These are phyloP conservation scores for Drosophila kanapiae DNA, from an alignment of 1,140 invertebrate genomes.

Conservation along the genomic window DNA sequence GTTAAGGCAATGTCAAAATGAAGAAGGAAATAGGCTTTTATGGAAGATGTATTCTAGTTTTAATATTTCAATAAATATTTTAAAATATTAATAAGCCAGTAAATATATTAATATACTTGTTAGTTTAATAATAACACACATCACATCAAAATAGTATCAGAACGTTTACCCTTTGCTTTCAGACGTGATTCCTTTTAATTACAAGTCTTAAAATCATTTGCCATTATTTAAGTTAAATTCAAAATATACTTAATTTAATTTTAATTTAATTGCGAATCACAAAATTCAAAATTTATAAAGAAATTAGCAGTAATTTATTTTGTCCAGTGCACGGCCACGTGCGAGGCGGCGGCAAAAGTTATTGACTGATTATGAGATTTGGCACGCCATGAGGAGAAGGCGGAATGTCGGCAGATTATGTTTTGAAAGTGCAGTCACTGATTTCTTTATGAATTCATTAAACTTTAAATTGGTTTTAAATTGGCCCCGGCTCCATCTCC, in stretches of 20 bases:
- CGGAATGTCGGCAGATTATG: slow-evolving; percentile 77
- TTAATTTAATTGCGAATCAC: no score
- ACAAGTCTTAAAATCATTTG: neutral
- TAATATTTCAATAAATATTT: neutral
- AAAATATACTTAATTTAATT: neutral
- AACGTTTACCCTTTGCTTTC: neutral
- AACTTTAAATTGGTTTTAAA: slow-evolving; percentile 84
- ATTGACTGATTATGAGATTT: slow-evolving; percentile 84
- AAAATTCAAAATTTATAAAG: neutral
- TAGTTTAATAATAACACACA: no score
- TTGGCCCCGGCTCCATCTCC: slow-evolving; percentile 61
- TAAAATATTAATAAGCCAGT: neutral
- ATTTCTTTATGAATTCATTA: slow-evolving; percentile 84
- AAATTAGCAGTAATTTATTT: neutral
- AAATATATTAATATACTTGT: neutral
- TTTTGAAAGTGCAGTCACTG: slow-evolving; percentile 82
- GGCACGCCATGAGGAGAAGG: slow-evolving; percentile 71
- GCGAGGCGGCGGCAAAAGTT: slow-evolving; percentile 81
- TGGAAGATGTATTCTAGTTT: no score
- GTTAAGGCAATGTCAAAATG: neutral
- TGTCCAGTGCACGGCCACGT: slow-evolving; percentile 59
- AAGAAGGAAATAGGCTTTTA: no score
- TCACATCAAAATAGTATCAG: no score
- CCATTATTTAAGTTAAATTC: no score
- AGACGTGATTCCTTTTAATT: neutral